A percentile compares a stretch with the other conserved stretches of the same genome.
Evolutionary conservation across 2,888 invertebrate genomes (phyloP).

Genomic region (Ectemnius lituratus): DNA sequence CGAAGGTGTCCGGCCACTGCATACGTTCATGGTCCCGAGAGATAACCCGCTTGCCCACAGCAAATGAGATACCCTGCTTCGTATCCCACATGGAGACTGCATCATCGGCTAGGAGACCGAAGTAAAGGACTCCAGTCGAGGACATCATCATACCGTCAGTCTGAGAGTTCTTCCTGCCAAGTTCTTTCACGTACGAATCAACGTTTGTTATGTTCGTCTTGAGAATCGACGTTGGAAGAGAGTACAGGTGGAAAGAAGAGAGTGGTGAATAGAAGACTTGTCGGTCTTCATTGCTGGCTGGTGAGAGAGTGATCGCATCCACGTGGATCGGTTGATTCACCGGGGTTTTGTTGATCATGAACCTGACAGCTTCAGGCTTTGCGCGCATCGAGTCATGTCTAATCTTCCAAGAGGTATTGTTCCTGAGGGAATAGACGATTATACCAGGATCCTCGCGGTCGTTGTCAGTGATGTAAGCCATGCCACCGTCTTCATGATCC

Average conservation of each 20-base stretch:
- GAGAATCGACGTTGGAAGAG: constrained; percentile 82
- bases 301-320: constrained; percentile 86
- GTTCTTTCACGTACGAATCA: constrained; percentile 79
- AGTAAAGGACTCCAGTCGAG: constrained; percentile 84
- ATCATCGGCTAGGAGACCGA: constrained; percentile 84
- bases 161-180: constrained; percentile 84
- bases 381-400: constrained; percentile 84
- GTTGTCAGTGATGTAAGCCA: constrained; percentile 87
- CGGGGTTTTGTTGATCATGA: constrained; percentile 82
- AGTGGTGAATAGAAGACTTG: constrained; percentile 84
- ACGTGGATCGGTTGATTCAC: constrained; percentile 82
- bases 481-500: constrained; percentile 83
- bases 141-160: constrained; percentile 89
- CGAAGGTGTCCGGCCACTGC: constrained; percentile 87
- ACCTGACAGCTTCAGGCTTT: constrained; percentile 80
- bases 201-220: constrained; percentile 79
- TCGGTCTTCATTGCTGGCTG: constrained; percentile 72
- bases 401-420: constrained; percentile 85
- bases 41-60: constrained; percentile 82
- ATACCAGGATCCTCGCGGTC: constrained; percentile 85
- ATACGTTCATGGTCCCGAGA: constrained; percentile 84
- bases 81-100: constrained; percentile 87
- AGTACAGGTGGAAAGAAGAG: constrained; percentile 84
- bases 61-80: constrained; percentile 79
- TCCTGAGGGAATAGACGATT: constrained; percentile 84